Percentiles rank a stretch among this genome's conserved stretches.
These are phyloP conservation scores for Anthoscopus minutus DNA, from an alignment of 2,113 vertebrate genomes.

Conservation along the genomic window DNA sequence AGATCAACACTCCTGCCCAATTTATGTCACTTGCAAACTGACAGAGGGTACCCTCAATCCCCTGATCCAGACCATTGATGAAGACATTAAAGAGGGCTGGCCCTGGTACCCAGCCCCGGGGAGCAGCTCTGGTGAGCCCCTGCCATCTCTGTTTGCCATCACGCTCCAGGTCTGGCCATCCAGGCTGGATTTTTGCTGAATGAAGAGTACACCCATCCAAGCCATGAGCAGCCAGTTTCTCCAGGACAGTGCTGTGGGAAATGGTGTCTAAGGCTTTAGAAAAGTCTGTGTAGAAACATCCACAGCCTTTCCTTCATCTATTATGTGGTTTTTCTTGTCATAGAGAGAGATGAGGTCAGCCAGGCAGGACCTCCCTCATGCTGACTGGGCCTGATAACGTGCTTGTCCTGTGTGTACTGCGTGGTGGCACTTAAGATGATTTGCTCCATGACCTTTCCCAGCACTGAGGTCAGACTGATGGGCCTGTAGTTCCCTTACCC, in stretches of 20 bases:
- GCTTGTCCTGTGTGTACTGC: not conserved
- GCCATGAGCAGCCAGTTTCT: not conserved
- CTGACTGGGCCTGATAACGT: not conserved
- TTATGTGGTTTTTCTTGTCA: not conserved
- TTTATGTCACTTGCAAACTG: not conserved
- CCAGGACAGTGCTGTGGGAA: not conserved
- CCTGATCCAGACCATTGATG: rapidly evolving
- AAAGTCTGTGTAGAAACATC: not conserved
- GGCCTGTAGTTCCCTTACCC: not conserved
- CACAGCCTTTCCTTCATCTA: not conserved
- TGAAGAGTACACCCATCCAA: not conserved
- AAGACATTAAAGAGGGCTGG: not conserved
- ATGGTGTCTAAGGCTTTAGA: not conserved
- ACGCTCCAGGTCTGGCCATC: not conserved
- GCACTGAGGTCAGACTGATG: not conserved
- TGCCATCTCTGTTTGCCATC: not conserved
- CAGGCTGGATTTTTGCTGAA: not conserved
- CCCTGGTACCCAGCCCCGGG: not conserved
- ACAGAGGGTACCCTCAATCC: not conserved
- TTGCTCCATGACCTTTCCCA: not conserved
- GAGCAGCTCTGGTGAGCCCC: too few species aligned
- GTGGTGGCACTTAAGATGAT: not conserved
- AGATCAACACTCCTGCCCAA: not conserved
- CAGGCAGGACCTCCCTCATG: not conserved
- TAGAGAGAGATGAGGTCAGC: not conserved